Conservation (phyloP, 2,797 vertebrate species). For the Pseudochirops cupreus region DNA sequence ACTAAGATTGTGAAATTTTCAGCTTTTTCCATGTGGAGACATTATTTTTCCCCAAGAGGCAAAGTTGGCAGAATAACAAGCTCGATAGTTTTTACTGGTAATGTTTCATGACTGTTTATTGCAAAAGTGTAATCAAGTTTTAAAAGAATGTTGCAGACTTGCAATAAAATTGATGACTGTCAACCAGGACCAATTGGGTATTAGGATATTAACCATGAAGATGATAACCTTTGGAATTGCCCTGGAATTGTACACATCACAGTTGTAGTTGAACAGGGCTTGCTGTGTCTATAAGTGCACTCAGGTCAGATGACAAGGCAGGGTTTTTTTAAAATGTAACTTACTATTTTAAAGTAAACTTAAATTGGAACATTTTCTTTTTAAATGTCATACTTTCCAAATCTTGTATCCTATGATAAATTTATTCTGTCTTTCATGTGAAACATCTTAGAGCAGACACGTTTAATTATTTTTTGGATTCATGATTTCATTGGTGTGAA, state of each 20-base stretch:
- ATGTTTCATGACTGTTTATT: slow-evolving; percentile 16
- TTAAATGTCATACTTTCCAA: background rate
- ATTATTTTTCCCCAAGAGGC: background rate
- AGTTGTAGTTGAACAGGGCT: background rate
- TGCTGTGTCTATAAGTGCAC: background rate
- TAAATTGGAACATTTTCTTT: background rate
- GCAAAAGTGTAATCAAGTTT: slow-evolving; percentile 16
- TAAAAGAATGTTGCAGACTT: slow-evolving; percentile 33
- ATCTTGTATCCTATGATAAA: background rate
- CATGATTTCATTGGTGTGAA: no score
- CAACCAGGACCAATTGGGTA: background rate
- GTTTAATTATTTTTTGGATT: no score
- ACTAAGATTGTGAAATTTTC: slow-evolving; percentile 37
- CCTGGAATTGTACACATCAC: background rate
- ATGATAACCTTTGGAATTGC: background rate
- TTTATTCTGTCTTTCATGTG: background rate
- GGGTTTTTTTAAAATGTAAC: background rate
- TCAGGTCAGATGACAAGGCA: background rate
- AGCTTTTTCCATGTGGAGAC: background rate
- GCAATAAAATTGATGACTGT: background rate
- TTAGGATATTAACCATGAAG: slow-evolving; percentile 46
- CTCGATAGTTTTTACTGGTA: slow-evolving; percentile 15
- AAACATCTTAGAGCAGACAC: background rate
- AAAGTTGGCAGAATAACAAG: background rate
- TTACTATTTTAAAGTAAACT: background rate